Percentiles rank a stretch among this genome's conserved stretches.
Conservation (phyloP, 2,113 vertebrate genomes). For the Zosterops hypoxanthus region DNA sequence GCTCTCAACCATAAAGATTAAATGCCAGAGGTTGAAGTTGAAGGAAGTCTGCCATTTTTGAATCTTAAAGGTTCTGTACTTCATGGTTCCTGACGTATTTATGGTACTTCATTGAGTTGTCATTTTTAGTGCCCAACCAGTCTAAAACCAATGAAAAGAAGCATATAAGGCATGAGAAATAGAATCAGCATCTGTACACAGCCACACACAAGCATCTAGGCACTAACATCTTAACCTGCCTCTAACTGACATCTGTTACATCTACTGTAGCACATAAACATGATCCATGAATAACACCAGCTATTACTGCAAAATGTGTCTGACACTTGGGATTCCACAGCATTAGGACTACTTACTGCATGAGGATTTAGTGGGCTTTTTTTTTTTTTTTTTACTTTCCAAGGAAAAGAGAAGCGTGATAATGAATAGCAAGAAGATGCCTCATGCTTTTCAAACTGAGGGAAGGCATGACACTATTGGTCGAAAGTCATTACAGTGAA, state of each 20-base stretch:
- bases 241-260: background rate
- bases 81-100: background rate
- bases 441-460: background rate
- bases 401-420: background rate
- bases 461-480: background rate
- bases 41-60: background rate
- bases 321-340: constrained; percentile 14
- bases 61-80: background rate
- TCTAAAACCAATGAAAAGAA: background rate
- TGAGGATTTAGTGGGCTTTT: background rate
- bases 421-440: background rate
- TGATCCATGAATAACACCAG: background rate
- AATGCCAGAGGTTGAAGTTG: background rate
- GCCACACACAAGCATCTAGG: background rate
- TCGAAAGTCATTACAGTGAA: background rate
- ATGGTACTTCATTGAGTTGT: background rate
- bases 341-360: background rate
- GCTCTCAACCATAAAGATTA: background rate
- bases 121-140: background rate
- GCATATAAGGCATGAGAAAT: background rate
- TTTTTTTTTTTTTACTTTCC: background rate
- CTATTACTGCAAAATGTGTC: constrained; percentile 8
- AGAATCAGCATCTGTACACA: background rate
- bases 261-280: background rate
- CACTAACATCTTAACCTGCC: background rate